phyloP scores from a whole-genome alignment of 2,797 vertebrate genomes.

The Luscinia megarhynchos region DNA sequence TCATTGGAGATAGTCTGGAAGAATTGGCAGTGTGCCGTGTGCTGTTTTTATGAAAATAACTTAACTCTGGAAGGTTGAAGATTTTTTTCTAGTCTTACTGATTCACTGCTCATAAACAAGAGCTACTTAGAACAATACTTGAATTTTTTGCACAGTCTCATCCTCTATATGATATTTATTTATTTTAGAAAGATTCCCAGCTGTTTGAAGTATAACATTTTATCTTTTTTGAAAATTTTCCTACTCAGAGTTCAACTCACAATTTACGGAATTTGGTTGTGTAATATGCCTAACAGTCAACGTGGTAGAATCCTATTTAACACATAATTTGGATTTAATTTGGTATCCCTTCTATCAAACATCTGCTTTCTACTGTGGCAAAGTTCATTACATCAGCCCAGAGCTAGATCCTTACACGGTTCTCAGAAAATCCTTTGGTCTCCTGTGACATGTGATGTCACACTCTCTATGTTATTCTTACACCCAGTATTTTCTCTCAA shows the following conservation, averaged over 20 bases:
- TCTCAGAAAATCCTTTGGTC: background rate
- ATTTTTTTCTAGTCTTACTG: background rate
- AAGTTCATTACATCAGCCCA: background rate
- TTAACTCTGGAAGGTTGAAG: background rate
- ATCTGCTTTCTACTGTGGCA: background rate
- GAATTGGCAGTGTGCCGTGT: background rate
- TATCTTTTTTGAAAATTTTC: background rate
- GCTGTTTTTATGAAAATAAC: background rate
- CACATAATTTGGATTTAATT: background rate
- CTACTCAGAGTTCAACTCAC: background rate
- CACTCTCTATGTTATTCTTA: background rate
- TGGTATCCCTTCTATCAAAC: background rate
- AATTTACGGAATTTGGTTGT: background rate
- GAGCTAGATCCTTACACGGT: background rate
- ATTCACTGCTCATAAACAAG: background rate
- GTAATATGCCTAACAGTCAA: background rate
- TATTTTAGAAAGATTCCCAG: background rate
- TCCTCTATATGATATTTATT: background rate
- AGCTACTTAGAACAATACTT: background rate
- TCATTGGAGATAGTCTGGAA: background rate
- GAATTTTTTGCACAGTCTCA: background rate
- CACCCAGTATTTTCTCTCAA: background rate
- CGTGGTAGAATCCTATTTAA: background rate
- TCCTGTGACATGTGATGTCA: background rate
- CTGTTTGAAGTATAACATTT: background rate